phyloP scores from a whole-genome alignment of 2,113 vertebrate species.

The Sarotherodon lohbergeri region DNA sequence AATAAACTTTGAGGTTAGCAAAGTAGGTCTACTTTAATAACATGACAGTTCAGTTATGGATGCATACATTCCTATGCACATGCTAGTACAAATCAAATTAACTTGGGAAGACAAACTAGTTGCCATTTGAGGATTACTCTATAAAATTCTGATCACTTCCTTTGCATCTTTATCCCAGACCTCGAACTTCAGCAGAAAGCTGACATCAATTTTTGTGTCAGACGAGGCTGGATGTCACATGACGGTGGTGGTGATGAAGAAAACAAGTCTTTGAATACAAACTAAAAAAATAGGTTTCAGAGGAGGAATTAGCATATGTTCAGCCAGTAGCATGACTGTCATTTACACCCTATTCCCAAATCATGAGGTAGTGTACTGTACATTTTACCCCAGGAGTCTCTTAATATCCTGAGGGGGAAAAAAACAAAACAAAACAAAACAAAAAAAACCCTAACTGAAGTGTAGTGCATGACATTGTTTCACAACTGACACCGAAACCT shows the following conservation, averaged over 20 bases:
- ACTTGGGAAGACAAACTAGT: not conserved
- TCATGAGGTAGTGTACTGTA: not conserved
- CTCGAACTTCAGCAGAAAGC: not conserved
- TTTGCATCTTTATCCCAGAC: not conserved
- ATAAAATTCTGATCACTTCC: not conserved
- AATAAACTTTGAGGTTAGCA: not conserved
- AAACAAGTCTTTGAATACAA: not conserved
- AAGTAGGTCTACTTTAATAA: no score
- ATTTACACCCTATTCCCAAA: not conserved
- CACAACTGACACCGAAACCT: not conserved
- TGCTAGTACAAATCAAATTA: not conserved
- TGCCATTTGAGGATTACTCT: not conserved
- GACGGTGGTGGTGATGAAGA: not conserved
- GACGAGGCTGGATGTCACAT: fast-evolving
- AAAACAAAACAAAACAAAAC: not conserved
- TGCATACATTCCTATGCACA: not conserved
- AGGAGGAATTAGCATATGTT: not conserved
- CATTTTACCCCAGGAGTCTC: not conserved
- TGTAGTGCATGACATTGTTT: not conserved
- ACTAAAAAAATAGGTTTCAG: not conserved
- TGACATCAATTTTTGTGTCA: not conserved
- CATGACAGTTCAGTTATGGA: not conserved
- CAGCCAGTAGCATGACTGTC: not conserved
- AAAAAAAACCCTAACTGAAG: not conserved
- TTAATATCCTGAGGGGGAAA: not conserved